These are phyloP conservation scores for Aldrovandia affinis DNA, from an alignment of 2,797 vertebrate species.

Conservation along the genomic window DNA sequence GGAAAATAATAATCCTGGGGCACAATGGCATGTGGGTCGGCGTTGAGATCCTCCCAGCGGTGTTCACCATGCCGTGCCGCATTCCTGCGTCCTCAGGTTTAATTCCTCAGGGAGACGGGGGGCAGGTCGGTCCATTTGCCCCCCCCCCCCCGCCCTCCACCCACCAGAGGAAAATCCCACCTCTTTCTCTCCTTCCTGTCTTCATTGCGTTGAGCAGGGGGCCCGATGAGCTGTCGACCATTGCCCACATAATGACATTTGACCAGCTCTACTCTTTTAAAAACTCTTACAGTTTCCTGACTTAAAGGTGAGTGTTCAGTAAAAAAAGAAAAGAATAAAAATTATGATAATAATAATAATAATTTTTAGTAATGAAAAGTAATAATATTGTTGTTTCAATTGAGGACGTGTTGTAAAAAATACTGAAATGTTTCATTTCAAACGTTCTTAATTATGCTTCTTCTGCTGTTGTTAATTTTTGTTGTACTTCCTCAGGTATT, in stretches of 20 bases:
- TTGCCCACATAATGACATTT: conserved; percentile 28
- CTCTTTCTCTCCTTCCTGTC: conserved; percentile 51
- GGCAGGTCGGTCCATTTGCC: conserved; percentile 59
- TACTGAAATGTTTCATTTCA: no score
- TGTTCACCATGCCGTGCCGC: conserved; percentile 58
- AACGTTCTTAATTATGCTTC: no score
- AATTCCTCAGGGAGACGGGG: conserved; percentile 70
- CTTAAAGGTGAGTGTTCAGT: not conserved
- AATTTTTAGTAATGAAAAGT: no score
- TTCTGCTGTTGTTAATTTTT: no score
- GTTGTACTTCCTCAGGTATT: no score
- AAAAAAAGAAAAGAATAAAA: not conserved
- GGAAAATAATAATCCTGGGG: conserved; percentile 66
- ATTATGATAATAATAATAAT: no score
- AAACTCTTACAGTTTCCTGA: conserved; percentile 11
- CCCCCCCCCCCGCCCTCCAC: no score
- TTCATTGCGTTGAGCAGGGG: conserved; percentile 48
- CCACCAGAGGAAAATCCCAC: conserved; percentile 53
- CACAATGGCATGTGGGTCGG: conserved; percentile 29
- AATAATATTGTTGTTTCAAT: no score
- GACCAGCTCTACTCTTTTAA: conserved; percentile 22
- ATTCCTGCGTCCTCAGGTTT: conserved; percentile 67
- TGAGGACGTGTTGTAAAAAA: no score
- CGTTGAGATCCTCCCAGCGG: conserved; percentile 62
- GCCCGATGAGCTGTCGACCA: not conserved